A percentile compares a stretch with the other conserved stretches of the same genome.
Conservation (phyloP, 2,797 vertebrate genomes). For the Coccyzus lansbergi region DNA sequence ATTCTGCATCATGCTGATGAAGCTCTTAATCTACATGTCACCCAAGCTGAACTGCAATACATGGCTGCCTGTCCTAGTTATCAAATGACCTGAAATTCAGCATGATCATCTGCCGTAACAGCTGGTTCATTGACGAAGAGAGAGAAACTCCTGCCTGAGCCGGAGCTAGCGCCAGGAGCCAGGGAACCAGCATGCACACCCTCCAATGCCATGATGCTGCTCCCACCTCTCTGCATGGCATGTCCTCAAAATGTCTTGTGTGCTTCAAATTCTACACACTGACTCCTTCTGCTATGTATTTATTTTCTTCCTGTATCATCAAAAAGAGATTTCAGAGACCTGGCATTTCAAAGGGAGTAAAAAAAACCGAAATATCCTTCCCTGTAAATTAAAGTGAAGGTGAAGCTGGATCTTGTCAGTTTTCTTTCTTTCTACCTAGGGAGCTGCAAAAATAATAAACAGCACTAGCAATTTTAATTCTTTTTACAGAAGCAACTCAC, state of each 20-base stretch:
- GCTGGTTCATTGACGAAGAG: conserved; percentile 11
- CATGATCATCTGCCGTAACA: conserved; percentile 43
- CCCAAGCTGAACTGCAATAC: conserved; percentile 43
- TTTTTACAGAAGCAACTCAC: neutral
- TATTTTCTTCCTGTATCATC: neutral
- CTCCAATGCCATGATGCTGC: neutral
- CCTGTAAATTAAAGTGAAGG: conserved; percentile 16
- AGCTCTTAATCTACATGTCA: neutral
- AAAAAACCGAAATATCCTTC: neutral
- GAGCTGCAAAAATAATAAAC: conserved; percentile 20
- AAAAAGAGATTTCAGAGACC: conserved; percentile 9
- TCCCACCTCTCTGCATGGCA: neutral
- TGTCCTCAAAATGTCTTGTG: conserved; percentile 18
- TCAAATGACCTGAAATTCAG: conserved; percentile 71
- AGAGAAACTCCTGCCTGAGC: conserved; percentile 4
- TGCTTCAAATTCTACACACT: neutral
- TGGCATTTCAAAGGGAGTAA: conserved; percentile 31
- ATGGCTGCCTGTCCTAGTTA: conserved; percentile 57
- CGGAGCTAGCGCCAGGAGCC: neutral
- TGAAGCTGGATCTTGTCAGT: neutral
- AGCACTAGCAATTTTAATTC: neutral
- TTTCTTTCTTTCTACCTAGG: neutral
- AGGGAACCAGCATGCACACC: neutral
- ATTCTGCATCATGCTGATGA: neutral
- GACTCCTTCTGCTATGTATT: neutral